Conservation (phyloP, 2,888 invertebrate genomes). For the Diarsia mendica region DNA sequence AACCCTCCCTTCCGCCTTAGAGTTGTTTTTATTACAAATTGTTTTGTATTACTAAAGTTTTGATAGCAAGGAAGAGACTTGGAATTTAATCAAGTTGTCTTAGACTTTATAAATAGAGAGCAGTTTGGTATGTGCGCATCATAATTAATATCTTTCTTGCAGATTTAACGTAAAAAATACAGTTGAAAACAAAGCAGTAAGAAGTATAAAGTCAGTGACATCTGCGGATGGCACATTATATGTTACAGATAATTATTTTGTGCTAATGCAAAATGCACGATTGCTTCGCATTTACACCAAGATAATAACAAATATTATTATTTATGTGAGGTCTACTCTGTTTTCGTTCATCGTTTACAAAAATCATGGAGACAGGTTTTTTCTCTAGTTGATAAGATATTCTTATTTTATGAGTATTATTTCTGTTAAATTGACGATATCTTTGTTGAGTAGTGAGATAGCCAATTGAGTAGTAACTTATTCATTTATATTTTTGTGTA, state of each 20-base stretch:
- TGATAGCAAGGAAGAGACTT: background rate
- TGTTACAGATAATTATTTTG: background rate
- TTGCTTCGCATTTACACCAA: no score
- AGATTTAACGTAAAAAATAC: background rate
- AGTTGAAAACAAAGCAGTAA: no score
- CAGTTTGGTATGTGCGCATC: background rate
- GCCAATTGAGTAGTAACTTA: no score
- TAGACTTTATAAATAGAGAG: background rate
- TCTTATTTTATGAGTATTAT: no score
- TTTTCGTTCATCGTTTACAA: background rate
- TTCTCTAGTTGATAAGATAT: no score
- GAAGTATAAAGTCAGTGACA: background rate
- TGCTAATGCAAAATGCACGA: background rate
- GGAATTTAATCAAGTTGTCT: conserved; percentile 1
- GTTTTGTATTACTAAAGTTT: conserved; percentile 8
- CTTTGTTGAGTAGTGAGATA: no score
- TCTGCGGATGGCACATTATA: background rate
- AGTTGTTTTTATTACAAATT: background rate
- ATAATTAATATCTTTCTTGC: background rate
- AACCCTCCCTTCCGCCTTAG: background rate
- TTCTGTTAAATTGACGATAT: no score
- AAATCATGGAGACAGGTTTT: background rate
- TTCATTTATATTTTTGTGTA: no score
- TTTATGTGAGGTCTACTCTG: background rate
- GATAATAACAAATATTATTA: background rate